Evolutionary conservation across 2,797 vertebrate genomes (phyloP).

Genomic region (Scleropages formosus): DNA sequence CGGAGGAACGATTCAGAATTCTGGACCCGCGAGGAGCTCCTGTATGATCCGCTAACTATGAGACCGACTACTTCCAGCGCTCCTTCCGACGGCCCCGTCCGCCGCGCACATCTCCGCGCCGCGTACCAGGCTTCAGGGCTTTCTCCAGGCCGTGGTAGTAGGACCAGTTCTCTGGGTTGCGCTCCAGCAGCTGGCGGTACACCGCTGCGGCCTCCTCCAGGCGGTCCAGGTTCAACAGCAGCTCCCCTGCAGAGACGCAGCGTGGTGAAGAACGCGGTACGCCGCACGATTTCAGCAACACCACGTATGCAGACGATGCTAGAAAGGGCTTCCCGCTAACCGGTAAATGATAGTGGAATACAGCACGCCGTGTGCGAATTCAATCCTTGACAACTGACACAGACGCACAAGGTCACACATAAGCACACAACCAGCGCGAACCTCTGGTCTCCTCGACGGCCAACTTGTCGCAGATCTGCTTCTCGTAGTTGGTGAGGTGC

Average conservation of each 20-base stretch:
- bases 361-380: background rate
- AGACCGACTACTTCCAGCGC: too few species aligned
- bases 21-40: too few species aligned
- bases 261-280: background rate
- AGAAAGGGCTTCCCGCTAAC: background rate
- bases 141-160: slow-evolving; percentile 95
- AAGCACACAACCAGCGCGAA: slow-evolving; percentile 48
- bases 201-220: slow-evolving; percentile 88
- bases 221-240: slow-evolving; percentile 84
- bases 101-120: background rate
- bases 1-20: too few species aligned
- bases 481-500: slow-evolving; percentile 92
- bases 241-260: slow-evolving; percentile 71
- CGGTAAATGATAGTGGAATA: background rate
- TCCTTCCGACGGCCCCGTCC: too few species aligned
- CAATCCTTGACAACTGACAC: too few species aligned
- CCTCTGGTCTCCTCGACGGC: slow-evolving; percentile 97
- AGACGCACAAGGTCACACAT: too few species aligned
- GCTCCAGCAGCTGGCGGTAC: slow-evolving; percentile 87
- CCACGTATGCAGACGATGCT: too few species aligned
- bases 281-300: background rate
- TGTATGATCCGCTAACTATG: too few species aligned
- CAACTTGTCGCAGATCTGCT: slow-evolving; percentile 98
- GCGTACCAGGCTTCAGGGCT: slow-evolving; percentile 86
- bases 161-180: slow-evolving; percentile 97